Percentiles rank a stretch among this genome's conserved stretches.
These are phyloP conservation scores for Pachypeltis micranthus DNA, from an alignment of 1,140 invertebrate species.

Conservation along the genomic window DNA sequence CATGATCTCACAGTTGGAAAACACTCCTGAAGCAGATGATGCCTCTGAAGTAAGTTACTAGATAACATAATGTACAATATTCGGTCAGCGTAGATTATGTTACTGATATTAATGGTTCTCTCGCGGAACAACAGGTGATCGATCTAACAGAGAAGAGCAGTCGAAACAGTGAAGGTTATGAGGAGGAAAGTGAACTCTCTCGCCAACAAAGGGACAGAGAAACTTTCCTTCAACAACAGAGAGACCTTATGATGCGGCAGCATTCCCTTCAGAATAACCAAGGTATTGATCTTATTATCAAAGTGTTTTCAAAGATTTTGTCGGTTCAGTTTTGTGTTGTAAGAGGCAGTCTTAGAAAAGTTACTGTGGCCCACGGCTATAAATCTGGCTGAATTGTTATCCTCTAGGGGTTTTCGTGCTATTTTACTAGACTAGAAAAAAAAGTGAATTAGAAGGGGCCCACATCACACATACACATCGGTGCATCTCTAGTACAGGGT, in stretches of 20 bases:
- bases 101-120: background rate
- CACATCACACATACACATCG: too few species aligned
- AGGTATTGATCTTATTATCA: too few species aligned
- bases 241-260: conserved; percentile 49
- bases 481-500: too few species aligned
- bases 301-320: too few species aligned
- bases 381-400: too few species aligned
- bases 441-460: too few species aligned
- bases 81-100: background rate
- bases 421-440: too few species aligned
- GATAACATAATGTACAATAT: background rate
- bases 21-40: conserved; percentile 46
- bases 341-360: too few species aligned
- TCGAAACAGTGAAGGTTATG: conserved; percentile 30
- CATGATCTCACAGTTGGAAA: conserved; percentile 44
- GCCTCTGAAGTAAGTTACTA: conserved; percentile 40
- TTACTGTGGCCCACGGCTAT: too few species aligned
- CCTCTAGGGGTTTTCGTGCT: too few species aligned
- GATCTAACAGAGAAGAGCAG: conserved; percentile 60
- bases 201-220: conserved; percentile 48
- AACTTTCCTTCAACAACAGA: conserved; percentile 47
- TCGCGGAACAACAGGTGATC: conserved; percentile 37
- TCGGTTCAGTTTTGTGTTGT: too few species aligned
- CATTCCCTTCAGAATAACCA: conserved; percentile 44
- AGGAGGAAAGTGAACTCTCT: conserved; percentile 43